Percentiles rank a stretch among this genome's conserved stretches.
Evolutionary conservation across 1,140 invertebrate species (phyloP).

Genomic region (Magallana gigas): DNA sequence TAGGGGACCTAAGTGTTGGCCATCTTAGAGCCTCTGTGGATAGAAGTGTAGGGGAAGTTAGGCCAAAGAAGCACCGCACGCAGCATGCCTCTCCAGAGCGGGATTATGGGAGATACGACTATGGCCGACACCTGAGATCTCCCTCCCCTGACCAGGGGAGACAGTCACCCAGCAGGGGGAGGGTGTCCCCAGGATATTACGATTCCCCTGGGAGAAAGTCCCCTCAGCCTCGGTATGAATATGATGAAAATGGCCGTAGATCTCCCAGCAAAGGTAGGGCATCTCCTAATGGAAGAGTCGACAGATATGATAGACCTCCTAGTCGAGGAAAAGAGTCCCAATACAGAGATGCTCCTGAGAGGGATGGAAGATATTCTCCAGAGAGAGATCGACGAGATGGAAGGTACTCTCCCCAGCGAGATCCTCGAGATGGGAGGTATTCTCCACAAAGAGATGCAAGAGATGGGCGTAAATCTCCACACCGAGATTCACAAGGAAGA

Average conservation of each 20-base stretch:
- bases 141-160: constrained; percentile 1
- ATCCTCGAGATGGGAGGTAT: neutral
- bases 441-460: neutral
- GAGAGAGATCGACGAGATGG: constrained; percentile 7
- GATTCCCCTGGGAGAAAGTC: constrained; percentile 17
- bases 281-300: constrained; percentile 13
- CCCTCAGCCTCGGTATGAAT: neutral
- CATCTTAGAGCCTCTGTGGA: constrained; percentile 40
- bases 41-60: constrained; percentile 70
- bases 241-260: constrained; percentile 33
- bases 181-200: neutral
- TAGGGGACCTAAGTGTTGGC: constrained; percentile 45
- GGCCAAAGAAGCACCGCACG: constrained; percentile 35
- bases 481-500: neutral
- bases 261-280: constrained; percentile 34
- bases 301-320: neutral
- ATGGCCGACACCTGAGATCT: constrained; percentile 19
- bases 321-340: constrained; percentile 16
- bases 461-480: constrained; percentile 4
- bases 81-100: constrained; percentile 9
- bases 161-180: constrained; percentile 30
- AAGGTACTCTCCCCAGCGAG: neutral
- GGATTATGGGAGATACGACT: constrained; percentile 3
- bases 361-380: constrained; percentile 8
- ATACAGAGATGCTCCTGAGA: neutral